A percentile compares a stretch with the other conserved stretches of the same genome.
Evolutionary conservation across 37 sponge, comb jelly and placozoan genomes (phyloP).

Genomic region (Crambe crambe): DNA sequence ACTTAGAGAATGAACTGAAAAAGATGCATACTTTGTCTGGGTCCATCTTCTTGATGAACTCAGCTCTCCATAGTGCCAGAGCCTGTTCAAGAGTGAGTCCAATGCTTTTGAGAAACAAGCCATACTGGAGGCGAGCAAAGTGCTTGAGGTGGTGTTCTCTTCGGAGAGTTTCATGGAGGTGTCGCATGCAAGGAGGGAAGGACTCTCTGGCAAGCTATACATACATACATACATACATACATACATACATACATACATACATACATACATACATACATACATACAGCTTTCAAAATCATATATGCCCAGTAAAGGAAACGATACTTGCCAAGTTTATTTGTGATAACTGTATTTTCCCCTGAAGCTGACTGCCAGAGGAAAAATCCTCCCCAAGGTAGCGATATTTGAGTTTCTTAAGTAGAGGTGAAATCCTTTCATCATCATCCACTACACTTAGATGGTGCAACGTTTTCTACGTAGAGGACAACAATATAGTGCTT

Average conservation of each 20-base stretch:
- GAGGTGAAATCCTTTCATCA: slow-evolving; percentile 74
- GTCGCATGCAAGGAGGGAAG: slow-evolving; percentile 92
- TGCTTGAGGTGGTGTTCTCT: slow-evolving; percentile 92
- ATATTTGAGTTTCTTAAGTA: slow-evolving; percentile 65
- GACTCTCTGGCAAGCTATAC: slow-evolving; percentile 76
- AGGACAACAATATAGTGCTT: background rate
- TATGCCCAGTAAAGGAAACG: background rate
- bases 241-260: background rate
- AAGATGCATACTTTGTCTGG: slow-evolving; percentile 67
- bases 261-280: background rate
- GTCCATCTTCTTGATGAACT: slow-evolving; percentile 88
- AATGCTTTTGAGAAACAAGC: slow-evolving; percentile 91
- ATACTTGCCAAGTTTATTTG: slow-evolving; percentile 51
- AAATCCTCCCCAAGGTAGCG: slow-evolving; percentile 64
- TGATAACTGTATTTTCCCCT: slow-evolving; percentile 38
- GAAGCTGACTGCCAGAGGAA: slow-evolving; percentile 22
- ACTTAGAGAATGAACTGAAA: background rate
- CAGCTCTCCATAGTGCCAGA: slow-evolving; percentile 81
- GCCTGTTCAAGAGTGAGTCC: slow-evolving; percentile 88
- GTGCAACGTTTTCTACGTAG: slow-evolving; percentile 57
- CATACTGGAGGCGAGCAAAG: slow-evolving; percentile 91
- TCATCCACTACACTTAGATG: slow-evolving; percentile 77
- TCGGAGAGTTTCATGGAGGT: slow-evolving; percentile 82
- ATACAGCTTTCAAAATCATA: background rate
- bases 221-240: background rate